These are phyloP conservation scores for Globodera rostochiensis DNA, from an alignment of 1,140 invertebrate species.

Conservation along the genomic window DNA sequence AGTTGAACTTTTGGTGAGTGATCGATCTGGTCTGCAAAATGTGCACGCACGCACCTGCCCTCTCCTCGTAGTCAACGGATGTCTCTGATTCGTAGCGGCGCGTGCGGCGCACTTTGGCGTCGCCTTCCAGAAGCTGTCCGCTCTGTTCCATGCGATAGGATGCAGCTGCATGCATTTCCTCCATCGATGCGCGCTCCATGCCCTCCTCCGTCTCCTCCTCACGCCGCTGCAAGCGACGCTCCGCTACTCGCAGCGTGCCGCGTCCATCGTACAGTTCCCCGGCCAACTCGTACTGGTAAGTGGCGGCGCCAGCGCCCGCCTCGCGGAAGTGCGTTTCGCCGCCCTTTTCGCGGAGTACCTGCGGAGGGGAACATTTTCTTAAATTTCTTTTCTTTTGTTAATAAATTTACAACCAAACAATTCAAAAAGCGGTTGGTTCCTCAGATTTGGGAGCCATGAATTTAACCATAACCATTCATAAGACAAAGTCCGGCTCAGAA, in stretches of 20 bases:
- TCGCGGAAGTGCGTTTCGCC: not conserved
- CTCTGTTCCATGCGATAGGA: conserved; percentile 32
- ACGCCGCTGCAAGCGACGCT: conserved; percentile 8
- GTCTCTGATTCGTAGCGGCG: conserved; percentile 45
- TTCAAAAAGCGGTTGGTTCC: no score
- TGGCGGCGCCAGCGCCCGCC: conserved; percentile 10
- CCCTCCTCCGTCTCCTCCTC: conserved; percentile 16
- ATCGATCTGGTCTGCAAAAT: not conserved
- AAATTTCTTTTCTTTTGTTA: no score
- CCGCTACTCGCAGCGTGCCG: conserved; percentile 1
- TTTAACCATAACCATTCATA: no score
- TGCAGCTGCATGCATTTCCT: conserved; percentile 13
- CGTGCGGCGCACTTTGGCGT: conserved; percentile 32
- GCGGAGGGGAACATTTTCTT: not conserved
- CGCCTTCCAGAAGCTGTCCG: conserved; percentile 40
- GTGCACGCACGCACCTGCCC: not conserved
- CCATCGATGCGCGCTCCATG: not conserved
- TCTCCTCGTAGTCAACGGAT: conserved; percentile 37
- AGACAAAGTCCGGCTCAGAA: no score
- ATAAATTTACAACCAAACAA: no score
- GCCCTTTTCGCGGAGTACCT: not conserved
- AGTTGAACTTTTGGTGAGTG: not conserved
- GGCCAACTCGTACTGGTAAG: conserved; percentile 23
- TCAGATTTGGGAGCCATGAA: no score
- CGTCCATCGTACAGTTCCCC: conserved; percentile 30